phyloP scores from a whole-genome alignment of 1,140 invertebrate genomes.

The Pseudomyrmex concolor region DNA sequence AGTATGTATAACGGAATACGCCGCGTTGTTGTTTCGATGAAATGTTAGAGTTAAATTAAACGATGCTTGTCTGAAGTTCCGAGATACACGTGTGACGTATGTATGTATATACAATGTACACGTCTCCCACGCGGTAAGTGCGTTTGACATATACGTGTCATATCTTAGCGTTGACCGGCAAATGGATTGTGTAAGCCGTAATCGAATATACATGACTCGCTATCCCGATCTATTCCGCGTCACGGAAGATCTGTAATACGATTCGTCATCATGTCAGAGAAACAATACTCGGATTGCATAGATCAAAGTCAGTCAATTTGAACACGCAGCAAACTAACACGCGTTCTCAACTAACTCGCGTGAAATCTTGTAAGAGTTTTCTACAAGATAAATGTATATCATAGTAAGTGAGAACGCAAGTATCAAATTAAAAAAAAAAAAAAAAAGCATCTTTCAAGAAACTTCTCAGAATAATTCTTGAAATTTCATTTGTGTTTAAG shows the following conservation, averaged over 20 bases:
- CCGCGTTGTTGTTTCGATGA: not conserved
- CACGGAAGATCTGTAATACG: not conserved
- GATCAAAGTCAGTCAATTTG: not conserved
- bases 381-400: no score
- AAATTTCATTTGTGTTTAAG: not conserved
- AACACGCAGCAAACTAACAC: no score
- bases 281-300: not conserved
- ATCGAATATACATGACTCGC: not conserved
- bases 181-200: conserved; percentile 1
- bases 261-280: not conserved
- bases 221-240: not conserved
- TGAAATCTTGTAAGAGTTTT: not conserved
- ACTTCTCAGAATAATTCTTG: no score
- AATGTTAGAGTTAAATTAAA: not conserved
- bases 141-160: not conserved
- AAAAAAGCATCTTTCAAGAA: no score
- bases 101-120: not conserved
- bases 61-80: not conserved
- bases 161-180: not conserved
- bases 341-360: not conserved
- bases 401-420: no score
- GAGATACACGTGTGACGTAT: not conserved
- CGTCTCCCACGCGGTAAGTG: not conserved
- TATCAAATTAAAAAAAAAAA: no score
- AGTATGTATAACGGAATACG: not conserved